Evolutionary conservation across 2,888 invertebrate genomes (phyloP), one percentile per base, ranked within the genome.

Genomic region (Phaonia tiefii): DNA sequence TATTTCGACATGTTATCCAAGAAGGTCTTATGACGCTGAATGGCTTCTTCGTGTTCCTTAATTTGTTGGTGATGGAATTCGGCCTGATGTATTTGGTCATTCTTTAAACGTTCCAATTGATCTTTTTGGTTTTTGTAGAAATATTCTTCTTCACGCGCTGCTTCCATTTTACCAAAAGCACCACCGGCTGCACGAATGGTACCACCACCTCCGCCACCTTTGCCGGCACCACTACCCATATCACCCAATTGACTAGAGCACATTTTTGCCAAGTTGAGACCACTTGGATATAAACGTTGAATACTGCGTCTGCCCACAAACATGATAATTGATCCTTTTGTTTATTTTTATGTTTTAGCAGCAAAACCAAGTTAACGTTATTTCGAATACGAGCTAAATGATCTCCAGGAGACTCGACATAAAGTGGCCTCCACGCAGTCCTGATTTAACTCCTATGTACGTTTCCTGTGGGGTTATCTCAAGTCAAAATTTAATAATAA

Each of bases 171-270:
- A 20, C 97, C 98, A 88, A 98, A 97, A 51, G 95, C 88, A 37
- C 98, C 98, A 25, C 98, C 98, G 82, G 98, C 97, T 81, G 94
- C 95, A 69, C 98, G 94, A 88, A 97, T 97, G n/a, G 94, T 85
- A 1, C 97, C 97, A 73, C 96, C 96, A 72, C 94, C 94, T 66
- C 97, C 96, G 67, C 96, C 96, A 2, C 85, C 96, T 88, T 92
- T 94, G 51, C 96, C 96, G 66, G 95, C 96, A 15, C 96, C 96
- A 67, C 95, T 95, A 1, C 96, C 96, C 74, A 94, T 92, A 88
- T 96, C 95, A 20, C 96, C 94, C 60, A 90, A 70, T 83, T 90
- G 90, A 67, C 80, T 75, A 67, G 85, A 42, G 54, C 73, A 84
- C 89, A 89, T 89, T 83, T 88, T 89, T n/a, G 86, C 87, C 74